Percentiles rank a stretch among this genome's conserved stretches.
Conservation (phyloP, 2,797 vertebrate species). For the Tympanoctomys barrerae region DNA sequence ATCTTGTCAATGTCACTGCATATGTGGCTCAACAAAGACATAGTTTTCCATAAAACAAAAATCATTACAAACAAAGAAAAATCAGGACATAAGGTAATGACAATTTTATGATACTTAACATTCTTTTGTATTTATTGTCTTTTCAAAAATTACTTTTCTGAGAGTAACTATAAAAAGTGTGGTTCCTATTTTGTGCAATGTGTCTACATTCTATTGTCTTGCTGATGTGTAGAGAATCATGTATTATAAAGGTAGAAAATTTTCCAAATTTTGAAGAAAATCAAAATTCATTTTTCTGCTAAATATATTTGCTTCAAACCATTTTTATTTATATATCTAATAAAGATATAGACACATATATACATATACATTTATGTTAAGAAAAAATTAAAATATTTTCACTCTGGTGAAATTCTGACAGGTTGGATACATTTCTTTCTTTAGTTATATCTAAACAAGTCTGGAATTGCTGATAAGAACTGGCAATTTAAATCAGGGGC, state of each 20-base stretch:
- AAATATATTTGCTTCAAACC: background rate
- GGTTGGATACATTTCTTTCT: background rate
- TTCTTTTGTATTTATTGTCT: background rate
- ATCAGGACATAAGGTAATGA: background rate
- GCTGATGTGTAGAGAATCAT: background rate
- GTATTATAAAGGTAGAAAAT: background rate
- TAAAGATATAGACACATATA: background rate
- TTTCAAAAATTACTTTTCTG: background rate
- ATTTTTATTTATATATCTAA: background rate
- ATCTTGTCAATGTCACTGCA: background rate
- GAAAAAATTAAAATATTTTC: background rate
- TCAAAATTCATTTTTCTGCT: background rate
- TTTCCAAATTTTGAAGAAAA: background rate
- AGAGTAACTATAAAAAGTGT: background rate
- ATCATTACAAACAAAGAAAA: background rate
- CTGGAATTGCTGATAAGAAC: background rate
- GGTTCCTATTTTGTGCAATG: background rate
- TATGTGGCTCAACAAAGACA: background rate
- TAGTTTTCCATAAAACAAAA: background rate
- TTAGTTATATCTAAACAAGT: background rate
- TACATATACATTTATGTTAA: background rate
- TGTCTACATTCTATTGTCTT: background rate
- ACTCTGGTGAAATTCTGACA: background rate
- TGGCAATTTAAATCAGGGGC: no score
- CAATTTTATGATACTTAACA: background rate